Evolutionary conservation across 2,888 invertebrate genomes (phyloP).

Genomic region (Dendrolimus pini): DNA sequence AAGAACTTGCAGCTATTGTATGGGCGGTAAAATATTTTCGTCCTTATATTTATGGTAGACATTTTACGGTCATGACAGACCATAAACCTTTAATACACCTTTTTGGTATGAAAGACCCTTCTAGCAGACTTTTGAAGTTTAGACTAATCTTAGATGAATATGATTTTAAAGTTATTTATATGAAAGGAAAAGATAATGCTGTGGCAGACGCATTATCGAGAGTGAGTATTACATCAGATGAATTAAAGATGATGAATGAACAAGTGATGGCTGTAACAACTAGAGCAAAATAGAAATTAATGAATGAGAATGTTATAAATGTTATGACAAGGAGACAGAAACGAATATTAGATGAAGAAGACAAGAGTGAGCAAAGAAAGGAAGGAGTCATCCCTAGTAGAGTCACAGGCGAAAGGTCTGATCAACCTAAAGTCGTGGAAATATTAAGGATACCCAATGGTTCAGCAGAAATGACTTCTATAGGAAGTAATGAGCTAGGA

Average conservation of each 20-base stretch:
- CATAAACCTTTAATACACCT: conserved; percentile 9
- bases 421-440: conserved; percentile 7
- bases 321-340: no score
- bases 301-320: neutral
- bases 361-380: no score
- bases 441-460: conserved; percentile 1
- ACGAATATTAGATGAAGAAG: no score
- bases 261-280: conserved; percentile 4
- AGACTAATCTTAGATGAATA: conserved; percentile 11
- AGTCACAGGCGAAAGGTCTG: neutral
- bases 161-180: conserved; percentile 9
- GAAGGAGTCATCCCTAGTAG: no score
- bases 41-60: conserved; percentile 12
- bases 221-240: conserved; percentile 5
- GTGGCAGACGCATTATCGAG: conserved; percentile 10
- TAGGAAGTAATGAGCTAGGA: neutral
- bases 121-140: conserved; percentile 11
- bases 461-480: conserved; percentile 1
- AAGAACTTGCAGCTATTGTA: conserved; percentile 11
- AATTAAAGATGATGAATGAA: conserved; percentile 6
- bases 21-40: conserved; percentile 14
- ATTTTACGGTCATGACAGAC: no score
- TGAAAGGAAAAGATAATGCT: conserved; percentile 10
- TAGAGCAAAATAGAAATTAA: neutral
- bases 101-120: conserved; percentile 11